phyloP scores from a whole-genome alignment of 2,888 invertebrate genomes.

The Cryptocheilus praepositus region DNA sequence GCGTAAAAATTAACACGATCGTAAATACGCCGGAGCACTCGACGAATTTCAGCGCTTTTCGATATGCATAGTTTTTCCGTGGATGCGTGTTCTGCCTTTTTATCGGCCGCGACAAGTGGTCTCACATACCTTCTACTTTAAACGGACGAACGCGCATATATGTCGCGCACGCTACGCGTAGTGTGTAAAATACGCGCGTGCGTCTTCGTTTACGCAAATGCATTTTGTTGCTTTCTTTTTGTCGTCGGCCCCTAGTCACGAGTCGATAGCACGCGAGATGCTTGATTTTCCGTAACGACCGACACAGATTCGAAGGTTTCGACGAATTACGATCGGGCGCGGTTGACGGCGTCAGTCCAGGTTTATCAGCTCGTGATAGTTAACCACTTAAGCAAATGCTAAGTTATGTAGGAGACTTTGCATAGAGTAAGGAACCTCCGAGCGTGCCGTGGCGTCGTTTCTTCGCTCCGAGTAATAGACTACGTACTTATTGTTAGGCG shows the following conservation, averaged over 20 bases:
- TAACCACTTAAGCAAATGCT: slow-evolving; percentile 43
- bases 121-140: neutral
- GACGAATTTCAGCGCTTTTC: slow-evolving; percentile 17
- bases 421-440: slow-evolving; percentile 42
- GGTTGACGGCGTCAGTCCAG: slow-evolving; percentile 11
- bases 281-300: no score
- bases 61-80: slow-evolving; percentile 9
- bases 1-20: slow-evolving; percentile 26
- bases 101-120: neutral
- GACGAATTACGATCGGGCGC: neutral
- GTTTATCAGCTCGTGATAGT: slow-evolving; percentile 45
- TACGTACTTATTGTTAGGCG: slow-evolving; percentile 27
- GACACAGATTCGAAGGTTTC: neutral
- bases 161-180: neutral
- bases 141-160: no score
- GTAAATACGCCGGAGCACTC: slow-evolving; percentile 19
- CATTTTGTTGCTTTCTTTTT: no score
- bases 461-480: slow-evolving; percentile 21
- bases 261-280: slow-evolving; percentile 4
- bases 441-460: slow-evolving; percentile 37
- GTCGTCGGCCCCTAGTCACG: no score
- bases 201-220: no score
- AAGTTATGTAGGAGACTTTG: slow-evolving; percentile 39
- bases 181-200: neutral
- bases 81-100: neutral